Percentiles rank a stretch among this genome's conserved stretches.
Evolutionary conservation across 1,140 invertebrate genomes (phyloP).

Genomic region (Drosophila tropicalis): DNA sequence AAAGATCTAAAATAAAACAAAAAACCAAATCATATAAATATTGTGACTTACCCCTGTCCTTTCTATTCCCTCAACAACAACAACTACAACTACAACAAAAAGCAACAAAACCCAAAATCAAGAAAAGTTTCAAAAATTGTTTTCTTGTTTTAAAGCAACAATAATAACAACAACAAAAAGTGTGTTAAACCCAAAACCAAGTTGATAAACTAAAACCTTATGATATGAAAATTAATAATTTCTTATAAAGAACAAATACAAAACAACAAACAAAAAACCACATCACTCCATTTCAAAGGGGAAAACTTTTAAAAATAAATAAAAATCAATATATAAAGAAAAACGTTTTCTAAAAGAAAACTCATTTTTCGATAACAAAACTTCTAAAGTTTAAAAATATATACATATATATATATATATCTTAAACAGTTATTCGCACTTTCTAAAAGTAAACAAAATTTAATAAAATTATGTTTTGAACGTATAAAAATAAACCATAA

Average conservation of each 20-base stretch:
- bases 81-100: too few relatives aligned
- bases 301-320: constrained; percentile 25
- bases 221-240: constrained; percentile 2
- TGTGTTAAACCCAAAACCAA: not conserved
- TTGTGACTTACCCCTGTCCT: too few relatives aligned
- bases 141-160: constrained; percentile 11
- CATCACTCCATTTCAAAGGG: not conserved
- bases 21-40: not conserved
- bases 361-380: not conserved
- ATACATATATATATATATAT: not conserved
- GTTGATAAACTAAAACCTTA: not conserved
- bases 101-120: constrained; percentile 5
- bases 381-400: constrained; percentile 18
- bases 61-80: too few relatives aligned
- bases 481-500: not conserved
- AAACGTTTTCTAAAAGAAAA: not conserved
- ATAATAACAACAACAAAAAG: not conserved
- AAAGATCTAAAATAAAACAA: not conserved
- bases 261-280: not conserved
- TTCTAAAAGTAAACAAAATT: constrained; percentile 11
- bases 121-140: constrained; percentile 15
- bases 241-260: constrained; percentile 7
- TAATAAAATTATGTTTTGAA: not conserved
- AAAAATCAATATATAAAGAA: not conserved
- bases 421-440: not conserved